Evolutionary conservation across 2,113 vertebrate species (phyloP), one percentile per base, ranked within the genome.

Genomic region (Brachirus orientalis): DNA sequence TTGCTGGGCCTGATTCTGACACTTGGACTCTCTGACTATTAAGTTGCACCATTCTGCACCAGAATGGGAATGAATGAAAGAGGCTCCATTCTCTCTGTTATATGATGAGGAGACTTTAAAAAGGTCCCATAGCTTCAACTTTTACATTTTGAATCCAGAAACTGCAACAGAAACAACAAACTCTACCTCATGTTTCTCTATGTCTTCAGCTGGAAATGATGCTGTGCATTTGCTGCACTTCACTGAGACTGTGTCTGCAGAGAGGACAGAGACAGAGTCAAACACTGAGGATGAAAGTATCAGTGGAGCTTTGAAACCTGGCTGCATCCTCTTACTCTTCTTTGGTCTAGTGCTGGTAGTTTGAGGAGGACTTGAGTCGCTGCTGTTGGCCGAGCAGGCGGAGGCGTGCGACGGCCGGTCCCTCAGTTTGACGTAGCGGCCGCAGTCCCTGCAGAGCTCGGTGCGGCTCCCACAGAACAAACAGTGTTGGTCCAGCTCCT

Each of bases 401-500:
- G 12, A 37, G 52, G 33, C 48, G 75, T 96, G 95, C 8, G 7
- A 28, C 0, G 80, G 45, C 72, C 58, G 83, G 40, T 85, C 77
- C 14, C n/a, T 86, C 79, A 91, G 82, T 54, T 36, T 75, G 60
- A 95, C 11, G 1, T 90, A 93, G 66, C 81, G 83, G 19, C 77
- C 48, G 8, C 95, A 95, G 64, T 90, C 84, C 13, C 12, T 16
- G 84, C 94, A 96, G 36, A 4, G 45, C 63, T 93, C 86, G 0
- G 90, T 95, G 40, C 74, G 90, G 76, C 83, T 91, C 33, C 93
- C 89, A 6, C 95, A 96, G 16, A 10, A 20, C 63, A 64, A 10
- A 2, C 51, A 6, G 18, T 97, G 95, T 1, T 83, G 41, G 0
- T 71, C 57, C 69, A 95, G 83, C 19, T 75, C 43, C 20, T 44